Evolutionary conservation across 1,140 invertebrate genomes (phyloP).

Genomic region (Bradynema listronoti): DNA sequence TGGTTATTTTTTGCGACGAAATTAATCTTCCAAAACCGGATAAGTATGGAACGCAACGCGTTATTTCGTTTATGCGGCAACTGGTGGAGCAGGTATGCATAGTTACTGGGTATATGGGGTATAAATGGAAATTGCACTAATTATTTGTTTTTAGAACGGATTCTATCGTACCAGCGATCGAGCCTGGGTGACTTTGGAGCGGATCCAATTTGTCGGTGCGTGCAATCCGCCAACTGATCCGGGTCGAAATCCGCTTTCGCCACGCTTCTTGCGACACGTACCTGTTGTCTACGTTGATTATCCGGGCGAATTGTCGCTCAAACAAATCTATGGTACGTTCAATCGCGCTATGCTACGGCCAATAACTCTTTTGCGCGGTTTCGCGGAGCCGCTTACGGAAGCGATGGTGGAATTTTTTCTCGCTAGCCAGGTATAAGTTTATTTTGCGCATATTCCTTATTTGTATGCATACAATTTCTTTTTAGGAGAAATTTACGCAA

Average conservation of each 20-base stretch:
- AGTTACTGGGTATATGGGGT: not conserved
- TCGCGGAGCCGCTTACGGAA: conserved; percentile 89
- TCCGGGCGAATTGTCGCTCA: conserved; percentile 81
- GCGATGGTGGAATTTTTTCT: conserved; percentile 99
- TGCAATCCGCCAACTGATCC: conserved; percentile 99
- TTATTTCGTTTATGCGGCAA: conserved; percentile 95
- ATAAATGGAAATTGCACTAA: not conserved
- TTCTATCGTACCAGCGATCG: conserved; percentile 84
- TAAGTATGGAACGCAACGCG: conserved; percentile 89
- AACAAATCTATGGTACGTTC: conserved; percentile 93
- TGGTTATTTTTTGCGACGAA: conserved; percentile 98
- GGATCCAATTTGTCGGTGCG: conserved; percentile 98
- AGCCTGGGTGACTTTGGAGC: conserved; percentile 87
- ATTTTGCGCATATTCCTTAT: not conserved
- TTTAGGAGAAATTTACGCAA: conserved; percentile 84
- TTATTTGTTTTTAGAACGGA: conserved; percentile 58
- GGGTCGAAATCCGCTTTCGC: conserved; percentile 89
- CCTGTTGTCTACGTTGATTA: conserved; percentile 99
- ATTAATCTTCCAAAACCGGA: conserved; percentile 99
- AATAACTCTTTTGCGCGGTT: conserved; percentile 78
- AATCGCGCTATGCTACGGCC: conserved; percentile 90
- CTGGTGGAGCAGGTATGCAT: conserved; percentile 76
- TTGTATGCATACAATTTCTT: conserved; percentile 4
- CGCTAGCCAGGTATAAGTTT: conserved; percentile 69
- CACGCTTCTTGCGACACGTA: conserved; percentile 81